Evolutionary conservation across 1,140 invertebrate species (phyloP), one percentile per base, ranked within the genome.

Genomic region (Calycopis cecrops): DNA sequence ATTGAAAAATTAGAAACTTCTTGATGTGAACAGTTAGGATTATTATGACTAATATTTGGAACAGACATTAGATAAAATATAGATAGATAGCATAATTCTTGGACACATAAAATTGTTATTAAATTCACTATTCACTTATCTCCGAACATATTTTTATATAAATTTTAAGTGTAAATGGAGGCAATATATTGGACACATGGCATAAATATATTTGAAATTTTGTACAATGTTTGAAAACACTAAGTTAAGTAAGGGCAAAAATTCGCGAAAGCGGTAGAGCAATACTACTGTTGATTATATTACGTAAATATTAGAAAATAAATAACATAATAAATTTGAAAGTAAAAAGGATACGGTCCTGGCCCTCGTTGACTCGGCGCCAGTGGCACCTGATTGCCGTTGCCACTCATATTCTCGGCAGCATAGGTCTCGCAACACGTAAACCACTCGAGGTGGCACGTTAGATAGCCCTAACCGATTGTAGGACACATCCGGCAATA

Each of bases 401-500:
- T 86, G 70, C 83, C 79, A 76, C 80, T 86, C 83, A 86, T 86
- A 77, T 71, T 83, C 76, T 84, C 64, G 82, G 79, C 79, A 81
- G 79, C 83, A 86, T 86, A 86, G 79, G 79, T 86, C 73, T 85
- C 70, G 71, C 73, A 76, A 85, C 78, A 86, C 79, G 81, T 86
- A 85, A 71, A 85, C 83, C 83, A 82, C 81, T 86, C 79, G 75
- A 85, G 83, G 81, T 83, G 81, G 81, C 83, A 81, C 78, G 79
- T 77, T 79, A 78, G 79, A 75, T 81, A 81, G 79, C 75, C 77
- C 77, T 87, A 85, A 78, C 78, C 69, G 79, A 85, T 85, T 85
- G 77, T 87, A 85, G 84, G 79, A 87, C 79, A 85, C 83, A 87
- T 87, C 81, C 84, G 84, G 81, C 84, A 84, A 76, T 78, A 84